Percentiles rank a stretch among this genome's conserved stretches.
phyloP scores from a whole-genome alignment of 2,888 invertebrate genomes.

The Drosophila antonietae region DNA sequence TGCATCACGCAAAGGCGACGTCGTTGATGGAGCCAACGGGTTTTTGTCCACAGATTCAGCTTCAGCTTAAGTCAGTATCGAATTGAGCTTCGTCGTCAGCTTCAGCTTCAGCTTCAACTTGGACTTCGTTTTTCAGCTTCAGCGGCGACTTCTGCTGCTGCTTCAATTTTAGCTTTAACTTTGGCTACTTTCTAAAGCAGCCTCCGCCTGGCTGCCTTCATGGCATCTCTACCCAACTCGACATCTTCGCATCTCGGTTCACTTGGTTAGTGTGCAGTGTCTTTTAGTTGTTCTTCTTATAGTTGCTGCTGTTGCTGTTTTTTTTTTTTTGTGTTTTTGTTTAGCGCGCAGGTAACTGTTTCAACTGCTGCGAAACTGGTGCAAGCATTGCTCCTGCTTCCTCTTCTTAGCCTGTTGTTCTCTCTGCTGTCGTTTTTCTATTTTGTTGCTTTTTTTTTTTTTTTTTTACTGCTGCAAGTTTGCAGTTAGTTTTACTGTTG shows the following conservation, averaged over 20 bases:
- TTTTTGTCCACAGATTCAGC: conserved; percentile 54
- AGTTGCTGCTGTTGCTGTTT: conserved; percentile 13
- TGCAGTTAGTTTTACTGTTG: conserved; percentile 77
- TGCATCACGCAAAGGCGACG: conserved; percentile 76
- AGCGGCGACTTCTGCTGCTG: conserved; percentile 4
- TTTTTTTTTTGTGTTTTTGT: conserved; percentile 37
- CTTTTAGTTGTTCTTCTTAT: conserved; percentile 36
- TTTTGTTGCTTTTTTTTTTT: conserved; percentile 26
- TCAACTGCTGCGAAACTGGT: conserved; percentile 71
- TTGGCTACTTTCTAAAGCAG: conserved; percentile 69
- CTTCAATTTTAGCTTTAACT: conserved; percentile 10
- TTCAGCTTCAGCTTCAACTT: conserved; percentile 15
- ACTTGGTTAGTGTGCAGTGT: conserved; percentile 55
- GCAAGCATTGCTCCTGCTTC: conserved; percentile 55
- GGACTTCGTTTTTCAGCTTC: conserved; percentile 24
- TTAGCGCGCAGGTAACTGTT: conserved; percentile 78
- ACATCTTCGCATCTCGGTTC: conserved; percentile 25
- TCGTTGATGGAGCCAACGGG: conserved; percentile 59
- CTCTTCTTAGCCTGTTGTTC: conserved; percentile 40
- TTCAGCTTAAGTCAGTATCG: conserved; percentile 36
- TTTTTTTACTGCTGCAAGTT: conserved; percentile 63
- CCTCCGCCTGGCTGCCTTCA: conserved; percentile 33
- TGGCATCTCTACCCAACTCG: conserved; percentile 20
- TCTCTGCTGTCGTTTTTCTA: conserved; percentile 21
- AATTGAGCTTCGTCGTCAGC: conserved; percentile 1